A percentile compares a stretch with the other conserved stretches of the same genome.
phyloP scores from a whole-genome alignment of 2,797 vertebrate genomes.

The Eidolon dupreanum region DNA sequence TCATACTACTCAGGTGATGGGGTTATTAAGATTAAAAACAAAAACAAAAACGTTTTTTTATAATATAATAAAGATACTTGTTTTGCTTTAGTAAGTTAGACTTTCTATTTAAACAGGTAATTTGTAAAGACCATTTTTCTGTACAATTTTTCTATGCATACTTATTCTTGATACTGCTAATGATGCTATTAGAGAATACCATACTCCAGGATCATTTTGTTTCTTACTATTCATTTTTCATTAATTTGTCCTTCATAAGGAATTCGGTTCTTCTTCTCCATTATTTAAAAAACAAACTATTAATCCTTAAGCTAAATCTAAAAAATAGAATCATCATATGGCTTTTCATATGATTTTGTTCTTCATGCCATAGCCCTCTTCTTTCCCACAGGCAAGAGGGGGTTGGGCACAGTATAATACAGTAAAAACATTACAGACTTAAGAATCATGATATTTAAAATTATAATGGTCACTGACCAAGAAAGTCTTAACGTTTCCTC shows the following conservation, averaged over 20 bases:
- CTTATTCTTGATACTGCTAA: not conserved
- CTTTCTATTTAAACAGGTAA: not conserved
- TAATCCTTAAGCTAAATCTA: not conserved
- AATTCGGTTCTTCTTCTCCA: not conserved
- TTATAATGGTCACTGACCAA: not conserved
- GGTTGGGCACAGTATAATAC: not conserved
- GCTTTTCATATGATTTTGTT: not conserved
- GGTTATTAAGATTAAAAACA: not conserved
- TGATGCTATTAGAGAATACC: not conserved
- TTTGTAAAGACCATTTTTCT: conserved; percentile 8
- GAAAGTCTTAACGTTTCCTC: not conserved
- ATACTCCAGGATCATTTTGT: not conserved
- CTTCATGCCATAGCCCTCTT: not conserved
- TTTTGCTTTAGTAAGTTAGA: not conserved
- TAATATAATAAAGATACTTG: not conserved
- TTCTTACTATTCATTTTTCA: not conserved
- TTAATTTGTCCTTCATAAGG: not conserved
- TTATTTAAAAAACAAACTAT: not conserved
- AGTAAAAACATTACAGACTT: not conserved
- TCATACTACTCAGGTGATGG: not conserved
- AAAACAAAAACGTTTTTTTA: not conserved
- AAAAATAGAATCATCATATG: not conserved
- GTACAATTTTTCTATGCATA: not conserved
- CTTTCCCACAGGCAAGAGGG: fast-evolving
- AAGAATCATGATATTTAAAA: not conserved